phyloP scores from a whole-genome alignment of 2,888 invertebrate species.

The Syritta pipiens region DNA sequence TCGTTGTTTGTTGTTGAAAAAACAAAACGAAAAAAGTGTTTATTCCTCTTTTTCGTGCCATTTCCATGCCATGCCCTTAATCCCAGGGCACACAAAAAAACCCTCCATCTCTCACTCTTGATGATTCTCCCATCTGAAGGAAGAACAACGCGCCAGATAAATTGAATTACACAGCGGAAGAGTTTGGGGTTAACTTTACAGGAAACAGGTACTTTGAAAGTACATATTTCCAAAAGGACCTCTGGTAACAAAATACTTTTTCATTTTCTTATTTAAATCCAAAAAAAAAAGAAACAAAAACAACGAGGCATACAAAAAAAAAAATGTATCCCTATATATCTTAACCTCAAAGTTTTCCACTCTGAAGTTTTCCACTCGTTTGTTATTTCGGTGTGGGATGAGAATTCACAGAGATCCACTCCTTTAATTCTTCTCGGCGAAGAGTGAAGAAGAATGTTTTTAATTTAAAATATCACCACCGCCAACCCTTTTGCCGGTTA shows the following conservation, averaged over 20 bases:
- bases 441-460: slow-evolving; percentile 41
- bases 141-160: slow-evolving; percentile 34
- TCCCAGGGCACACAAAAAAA: slow-evolving; percentile 20
- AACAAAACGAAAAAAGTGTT: slow-evolving; percentile 20
- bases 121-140: too few relatives aligned
- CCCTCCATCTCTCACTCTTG: too few relatives aligned
- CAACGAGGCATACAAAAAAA: background rate
- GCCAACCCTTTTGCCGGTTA: background rate
- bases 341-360: slow-evolving; percentile 65
- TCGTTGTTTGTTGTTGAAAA: slow-evolving; percentile 20
- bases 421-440: slow-evolving; percentile 11
- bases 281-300: background rate
- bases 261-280: slow-evolving; percentile 41
- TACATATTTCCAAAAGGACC: slow-evolving; percentile 50
- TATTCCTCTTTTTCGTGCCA: slow-evolving; percentile 12
- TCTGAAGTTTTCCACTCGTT: slow-evolving; percentile 57
- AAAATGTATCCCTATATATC: slow-evolving; percentile 20
- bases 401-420: too few relatives aligned
- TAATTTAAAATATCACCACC: slow-evolving; percentile 61
- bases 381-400: slow-evolving; percentile 5
- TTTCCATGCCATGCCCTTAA: background rate
- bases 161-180: slow-evolving; percentile 49
- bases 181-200: slow-evolving; percentile 39
- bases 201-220: slow-evolving; percentile 44
- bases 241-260: slow-evolving; percentile 20